Base-by-base conservation (phyloP, 2,888 invertebrate genomes). In the Stenchaetothrips biformis region DNA sequence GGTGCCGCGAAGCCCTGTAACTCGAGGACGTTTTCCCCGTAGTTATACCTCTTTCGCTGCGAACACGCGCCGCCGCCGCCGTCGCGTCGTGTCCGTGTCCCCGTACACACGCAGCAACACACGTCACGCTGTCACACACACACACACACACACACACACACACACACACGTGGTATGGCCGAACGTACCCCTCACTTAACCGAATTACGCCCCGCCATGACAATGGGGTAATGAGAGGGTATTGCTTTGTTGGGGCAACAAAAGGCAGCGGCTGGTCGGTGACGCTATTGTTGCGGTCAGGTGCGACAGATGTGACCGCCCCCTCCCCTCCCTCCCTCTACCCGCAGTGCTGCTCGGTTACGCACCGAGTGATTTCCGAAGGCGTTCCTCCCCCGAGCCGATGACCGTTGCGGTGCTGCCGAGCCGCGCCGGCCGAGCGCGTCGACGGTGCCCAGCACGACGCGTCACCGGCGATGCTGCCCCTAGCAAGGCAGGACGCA, bases 201-300 rank as follows among this genome's bases (percentile, higher is more conserved):
- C 67, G 67, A 21, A 74, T 74, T 74, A 11, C 67, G 67, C 67
- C 67, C 67, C 21, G 59, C 59, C 4, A 18, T 59, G 16, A 74
- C 67, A 74, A 74, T 74, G 25, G 67, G 67, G 67, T 74, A 74
- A 74, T 74, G 25, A 74, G 67, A 11, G 67, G 67, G 67, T 74
- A 74, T 74, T 74, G 67, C 67, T 25, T 74, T 74, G 67, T 74
- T 74, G 67, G 25, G 21, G 21, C 67, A 74, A 74, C 67, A 74
- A 74, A 18, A 74, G 67, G 16, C n/a, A n/a, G n/a, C 37, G 37
- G 37, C 37, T 4, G 37, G 37, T 37, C 37, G 37, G 67, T 21
- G 67, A 21, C 25, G 67, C 67, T 11, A 53, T 74, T 74, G 67
- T 74, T 74, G 67, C 67, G 67, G 67, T 74, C 67, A 74, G 67